phyloP scores from a whole-genome alignment of 2,113 vertebrate species.

The Sapajus apella region DNA sequence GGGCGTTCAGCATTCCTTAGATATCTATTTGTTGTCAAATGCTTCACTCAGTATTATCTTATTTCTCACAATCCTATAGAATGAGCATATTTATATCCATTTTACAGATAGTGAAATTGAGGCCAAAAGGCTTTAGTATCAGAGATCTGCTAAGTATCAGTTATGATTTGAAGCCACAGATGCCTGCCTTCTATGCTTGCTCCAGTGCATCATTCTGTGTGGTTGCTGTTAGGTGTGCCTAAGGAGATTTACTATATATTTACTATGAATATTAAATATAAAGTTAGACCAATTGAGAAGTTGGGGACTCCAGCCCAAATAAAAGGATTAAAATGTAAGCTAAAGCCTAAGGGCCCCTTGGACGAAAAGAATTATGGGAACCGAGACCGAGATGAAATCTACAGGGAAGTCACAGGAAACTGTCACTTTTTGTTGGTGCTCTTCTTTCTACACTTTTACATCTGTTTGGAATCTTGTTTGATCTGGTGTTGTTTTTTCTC shows the following conservation, averaged over 20 bases:
- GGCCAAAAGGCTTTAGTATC: not conserved
- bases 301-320: not conserved
- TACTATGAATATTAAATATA: not conserved
- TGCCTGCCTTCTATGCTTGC: not conserved
- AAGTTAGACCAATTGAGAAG: not conserved
- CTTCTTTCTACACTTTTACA: not conserved
- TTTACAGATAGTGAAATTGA: not conserved
- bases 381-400: not conserved
- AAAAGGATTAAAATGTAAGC: not conserved
- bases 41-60: not conserved
- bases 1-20: not conserved
- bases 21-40: not conserved
- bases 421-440: not conserved
- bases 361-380: not conserved
- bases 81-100: not conserved
- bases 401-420: not conserved
- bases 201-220: fast-evolving
- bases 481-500: not conserved
- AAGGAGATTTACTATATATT: not conserved
- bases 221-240: not conserved
- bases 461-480: not conserved
- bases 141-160: not conserved
- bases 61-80: not conserved
- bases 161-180: not conserved
- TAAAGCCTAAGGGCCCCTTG: not conserved